Base-by-base conservation (phyloP, 2,797 vertebrate species). In the Aldrovandia affinis region DNA sequence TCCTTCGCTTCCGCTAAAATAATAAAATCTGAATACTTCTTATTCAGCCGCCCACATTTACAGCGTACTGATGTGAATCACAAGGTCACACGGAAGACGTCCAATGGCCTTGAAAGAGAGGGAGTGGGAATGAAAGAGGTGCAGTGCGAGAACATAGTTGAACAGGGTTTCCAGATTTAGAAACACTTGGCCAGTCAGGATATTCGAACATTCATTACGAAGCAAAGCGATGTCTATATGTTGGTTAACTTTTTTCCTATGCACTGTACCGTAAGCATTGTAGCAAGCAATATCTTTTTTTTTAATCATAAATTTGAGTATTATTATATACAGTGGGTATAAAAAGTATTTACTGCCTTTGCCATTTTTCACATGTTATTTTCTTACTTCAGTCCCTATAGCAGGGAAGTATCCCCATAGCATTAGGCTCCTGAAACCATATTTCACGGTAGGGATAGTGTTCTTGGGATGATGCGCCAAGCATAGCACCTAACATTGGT, bases 51-150 rank as follows among this genome's bases (percentile, higher is more conserved):
- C 10, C 39, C 25, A 63, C 57, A 33, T 57, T 70, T 14, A 36
- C 33, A 70, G 14, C 65, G 14, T 22, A 78, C 65, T 36, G 28
- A 68, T 57, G 54, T 47, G 39, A 83, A 28, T 42, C 18, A 14
- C 57, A 39, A 78, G 82, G 82, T 83, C 82, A 63, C 82, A 12
- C 78, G 82, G 73, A 57, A 2, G 55, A 50, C n/a, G 18, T 78
- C 82, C 77, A 78, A 63, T 50, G 33, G 55, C 59, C 44, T 61
- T 83, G 54, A 83, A 33, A 47, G 30, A 57, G 70, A 59, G 2
- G 30, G 30, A 68, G 30, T 36, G 63, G 30, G 63, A 30, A 20
- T 18, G 36, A 22, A 20, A 33, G 15, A 83, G 54, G 10, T 22
- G 33, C 1, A 39, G 33, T 14, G 12, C 2, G 42, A 50, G 25